These are phyloP conservation scores for Hydropotes inermis DNA, from an alignment of 2,113 vertebrate species.

Conservation along the genomic window DNA sequence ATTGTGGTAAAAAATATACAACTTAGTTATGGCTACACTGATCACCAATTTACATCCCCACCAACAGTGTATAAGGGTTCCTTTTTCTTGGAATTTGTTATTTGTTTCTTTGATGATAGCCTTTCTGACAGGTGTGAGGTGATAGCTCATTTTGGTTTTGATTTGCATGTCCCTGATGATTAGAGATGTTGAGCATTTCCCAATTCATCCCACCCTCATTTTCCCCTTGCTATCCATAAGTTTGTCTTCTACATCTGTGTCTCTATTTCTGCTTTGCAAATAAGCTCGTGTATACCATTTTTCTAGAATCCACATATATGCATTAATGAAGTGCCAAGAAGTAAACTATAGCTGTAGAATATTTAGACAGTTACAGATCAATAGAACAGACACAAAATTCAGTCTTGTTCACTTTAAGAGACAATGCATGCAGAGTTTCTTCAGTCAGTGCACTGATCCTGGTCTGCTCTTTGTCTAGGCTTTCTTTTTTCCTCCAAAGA, in stretches of 20 bases:
- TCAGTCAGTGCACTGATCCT: background rate
- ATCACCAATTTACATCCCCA: background rate
- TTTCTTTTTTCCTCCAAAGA: background rate
- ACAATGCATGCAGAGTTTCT: background rate
- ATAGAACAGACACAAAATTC: background rate
- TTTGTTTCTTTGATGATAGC: background rate
- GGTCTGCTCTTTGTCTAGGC: background rate
- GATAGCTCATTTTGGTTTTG: background rate
- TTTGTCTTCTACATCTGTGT: background rate
- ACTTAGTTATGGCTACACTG: background rate
- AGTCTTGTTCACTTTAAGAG: background rate
- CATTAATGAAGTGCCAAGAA: background rate
- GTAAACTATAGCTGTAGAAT: background rate
- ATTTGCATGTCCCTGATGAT: background rate
- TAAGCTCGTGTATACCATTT: background rate
- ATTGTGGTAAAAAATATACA: background rate
- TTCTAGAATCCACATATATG: background rate
- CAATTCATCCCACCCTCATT: background rate
- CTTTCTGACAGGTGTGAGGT: background rate
- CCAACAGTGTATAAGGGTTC: background rate
- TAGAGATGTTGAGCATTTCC: background rate
- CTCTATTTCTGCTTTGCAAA: background rate
- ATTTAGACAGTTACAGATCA: background rate
- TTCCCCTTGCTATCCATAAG: background rate
- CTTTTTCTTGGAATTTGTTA: background rate